Conservation (phyloP, 1,140 invertebrate genomes). For the Steinernema feltiae region DNA sequence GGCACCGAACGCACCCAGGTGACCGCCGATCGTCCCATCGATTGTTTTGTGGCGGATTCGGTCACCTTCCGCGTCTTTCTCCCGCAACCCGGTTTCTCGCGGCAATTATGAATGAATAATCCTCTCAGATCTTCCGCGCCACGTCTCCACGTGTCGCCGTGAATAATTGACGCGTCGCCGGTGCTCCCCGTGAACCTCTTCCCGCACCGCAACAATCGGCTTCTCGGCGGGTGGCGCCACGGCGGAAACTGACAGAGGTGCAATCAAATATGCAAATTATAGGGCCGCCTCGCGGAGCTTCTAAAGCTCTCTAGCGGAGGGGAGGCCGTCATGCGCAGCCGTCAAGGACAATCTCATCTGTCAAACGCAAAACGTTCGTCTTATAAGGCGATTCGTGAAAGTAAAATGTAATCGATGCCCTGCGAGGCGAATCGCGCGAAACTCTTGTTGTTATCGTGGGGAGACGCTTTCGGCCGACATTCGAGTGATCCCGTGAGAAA, state of each 20-base stretch:
- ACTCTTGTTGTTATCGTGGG: not conserved
- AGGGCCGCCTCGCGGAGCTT: not conserved
- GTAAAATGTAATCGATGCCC: not conserved
- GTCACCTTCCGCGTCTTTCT: not conserved
- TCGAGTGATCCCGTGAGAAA: not conserved
- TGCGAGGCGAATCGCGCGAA: not conserved
- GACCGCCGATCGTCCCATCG: not conserved
- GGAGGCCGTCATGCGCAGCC: not conserved
- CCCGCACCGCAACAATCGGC: not conserved
- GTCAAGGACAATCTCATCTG: not conserved
- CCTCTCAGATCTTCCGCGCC: not conserved
- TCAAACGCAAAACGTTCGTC: not conserved
- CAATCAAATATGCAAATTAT: conserved; percentile 14
- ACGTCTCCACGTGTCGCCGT: conserved; percentile 1
- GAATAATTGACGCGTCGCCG: not conserved
- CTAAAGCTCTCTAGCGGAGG: not conserved
- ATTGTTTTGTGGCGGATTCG: not conserved
- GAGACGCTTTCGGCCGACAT: no score
- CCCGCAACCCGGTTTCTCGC: no score
- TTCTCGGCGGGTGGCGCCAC: not conserved
- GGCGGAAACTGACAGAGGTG: not conserved
- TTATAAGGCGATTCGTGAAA: not conserved
- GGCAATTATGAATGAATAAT: not conserved
- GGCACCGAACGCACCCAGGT: not conserved
- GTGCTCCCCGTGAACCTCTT: not conserved